Percentiles rank a stretch among this genome's conserved stretches.
phyloP scores from a whole-genome alignment of 2,888 invertebrate species.

The Dasypolia templi region DNA sequence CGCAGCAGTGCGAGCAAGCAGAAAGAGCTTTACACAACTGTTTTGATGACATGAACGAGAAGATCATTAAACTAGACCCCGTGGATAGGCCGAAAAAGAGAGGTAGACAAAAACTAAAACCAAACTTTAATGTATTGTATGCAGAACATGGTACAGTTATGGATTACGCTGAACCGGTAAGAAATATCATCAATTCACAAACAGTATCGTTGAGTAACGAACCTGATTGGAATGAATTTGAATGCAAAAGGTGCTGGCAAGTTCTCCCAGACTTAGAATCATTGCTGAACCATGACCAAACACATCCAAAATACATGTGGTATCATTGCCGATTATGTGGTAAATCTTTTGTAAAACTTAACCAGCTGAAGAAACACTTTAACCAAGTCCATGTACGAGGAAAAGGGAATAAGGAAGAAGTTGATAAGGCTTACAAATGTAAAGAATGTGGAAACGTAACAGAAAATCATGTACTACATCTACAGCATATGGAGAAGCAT shows the following conservation, averaged over 20 bases:
- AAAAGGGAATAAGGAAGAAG: constrained; percentile 13
- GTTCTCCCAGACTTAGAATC: constrained; percentile 78
- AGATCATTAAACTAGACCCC: constrained; percentile 83
- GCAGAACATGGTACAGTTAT: constrained; percentile 79
- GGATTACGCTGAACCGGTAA: constrained; percentile 84
- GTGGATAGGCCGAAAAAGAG: constrained; percentile 78
- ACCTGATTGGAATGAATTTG: constrained; percentile 73
- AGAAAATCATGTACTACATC: constrained; percentile 72
- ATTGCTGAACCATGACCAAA: constrained; percentile 80
- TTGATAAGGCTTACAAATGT: constrained; percentile 74
- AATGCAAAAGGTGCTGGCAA: constrained; percentile 84
- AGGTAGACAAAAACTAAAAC: constrained; percentile 81
- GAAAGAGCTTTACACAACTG: constrained; percentile 83
- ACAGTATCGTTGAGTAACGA: constrained; percentile 67
- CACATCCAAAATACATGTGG: constrained; percentile 85
- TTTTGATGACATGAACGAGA: constrained; percentile 83
- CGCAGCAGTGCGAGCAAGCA: constrained; percentile 83
- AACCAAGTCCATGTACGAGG: constrained; percentile 64
- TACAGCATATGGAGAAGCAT: constrained; percentile 85
- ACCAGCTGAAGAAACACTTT: constrained; percentile 77
- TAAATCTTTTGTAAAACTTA: constrained; percentile 79
- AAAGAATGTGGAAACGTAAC: constrained; percentile 73
- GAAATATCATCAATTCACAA: constrained; percentile 77
- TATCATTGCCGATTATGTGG: constrained; percentile 83
- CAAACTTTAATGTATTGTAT: constrained; percentile 79